Evolutionary conservation across 2,113 vertebrate genomes (phyloP), one percentile per base, ranked within the genome.

Genomic region (Sarotherodon lohbergeri): DNA sequence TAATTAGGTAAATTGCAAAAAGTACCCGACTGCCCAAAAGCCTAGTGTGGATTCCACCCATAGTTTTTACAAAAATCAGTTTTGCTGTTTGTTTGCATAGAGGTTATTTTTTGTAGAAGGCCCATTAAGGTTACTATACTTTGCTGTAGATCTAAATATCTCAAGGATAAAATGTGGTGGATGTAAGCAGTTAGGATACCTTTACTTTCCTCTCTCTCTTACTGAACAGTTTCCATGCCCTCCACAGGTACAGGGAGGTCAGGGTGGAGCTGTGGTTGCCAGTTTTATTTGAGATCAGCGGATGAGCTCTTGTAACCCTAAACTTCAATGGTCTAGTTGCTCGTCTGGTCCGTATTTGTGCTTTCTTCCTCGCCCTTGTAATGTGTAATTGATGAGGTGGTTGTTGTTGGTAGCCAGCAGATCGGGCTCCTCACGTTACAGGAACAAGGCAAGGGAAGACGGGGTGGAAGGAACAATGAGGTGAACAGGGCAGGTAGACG

Each of bases 361-460:
- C 80, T 48, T 41, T 82, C 57, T 41, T 34, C 9, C 85, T 71
- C 5, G 43, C 3, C 83, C 55, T 78, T 83, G 87, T 78, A 54
- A 88, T 94, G 92, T 85, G 91, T 94, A 92, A 94, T 94, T 93
- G 92, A 95, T 94, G 94, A 93, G 88, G 61, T 54, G 76, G 92
- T 93, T 94, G 93, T 94, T 90, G 5, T 27, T 7, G 66, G 52
- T 84, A 89, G 91, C 88, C 24, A 61, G 79, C 81, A 92, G 89
- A 91, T 82, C 3, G 24, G 80, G 82, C 79, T 85, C 48, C 90
- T 96, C 94, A 32, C 57, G 2, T 96, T 95, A 95, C 95, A 87
- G 82, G 83, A 90, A 89, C 84, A 80, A 88, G 83, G 79, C 84
- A 46, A 73, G 32, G 34, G 83, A 81, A 80, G 90, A 90, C 50